Evolutionary conservation across 2,113 vertebrate genomes (phyloP).

Genomic region (Petrocephalus microphthalmus): DNA sequence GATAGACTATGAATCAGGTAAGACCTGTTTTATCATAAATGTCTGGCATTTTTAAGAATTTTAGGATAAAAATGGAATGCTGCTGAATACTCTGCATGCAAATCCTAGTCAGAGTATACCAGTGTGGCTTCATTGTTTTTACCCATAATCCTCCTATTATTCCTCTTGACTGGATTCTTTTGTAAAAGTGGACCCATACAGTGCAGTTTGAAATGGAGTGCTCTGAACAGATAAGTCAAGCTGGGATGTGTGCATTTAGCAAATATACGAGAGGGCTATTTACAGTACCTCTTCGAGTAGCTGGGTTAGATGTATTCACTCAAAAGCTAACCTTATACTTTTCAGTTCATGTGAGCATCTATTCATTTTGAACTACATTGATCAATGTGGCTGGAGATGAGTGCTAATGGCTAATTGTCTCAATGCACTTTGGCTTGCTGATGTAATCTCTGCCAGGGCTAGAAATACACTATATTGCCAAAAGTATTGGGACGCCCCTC

Average conservation of each 20-base stretch:
- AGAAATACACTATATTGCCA: background rate
- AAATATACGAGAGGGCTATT: background rate
- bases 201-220: background rate
- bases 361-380: background rate
- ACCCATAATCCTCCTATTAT: background rate
- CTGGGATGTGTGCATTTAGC: background rate
- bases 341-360: background rate
- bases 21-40: background rate
- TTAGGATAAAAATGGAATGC: background rate
- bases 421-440: slow-evolving; percentile 2
- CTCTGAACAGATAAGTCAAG: slow-evolving; percentile 2
- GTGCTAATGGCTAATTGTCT: background rate
- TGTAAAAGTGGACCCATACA: background rate
- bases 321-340: background rate
- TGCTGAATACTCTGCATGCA: background rate
- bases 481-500: no score
- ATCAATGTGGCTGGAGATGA: background rate
- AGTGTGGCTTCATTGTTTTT: background rate
- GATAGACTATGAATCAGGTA: background rate
- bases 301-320: background rate
- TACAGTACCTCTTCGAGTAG: background rate
- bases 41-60: background rate
- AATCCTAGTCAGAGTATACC: background rate
- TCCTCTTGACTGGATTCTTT: background rate
- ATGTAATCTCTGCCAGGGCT: background rate